Evolutionary conservation across 2,888 invertebrate genomes (phyloP), one percentile per base, ranked within the genome.

Genomic region (Diadegma fenestrale): DNA sequence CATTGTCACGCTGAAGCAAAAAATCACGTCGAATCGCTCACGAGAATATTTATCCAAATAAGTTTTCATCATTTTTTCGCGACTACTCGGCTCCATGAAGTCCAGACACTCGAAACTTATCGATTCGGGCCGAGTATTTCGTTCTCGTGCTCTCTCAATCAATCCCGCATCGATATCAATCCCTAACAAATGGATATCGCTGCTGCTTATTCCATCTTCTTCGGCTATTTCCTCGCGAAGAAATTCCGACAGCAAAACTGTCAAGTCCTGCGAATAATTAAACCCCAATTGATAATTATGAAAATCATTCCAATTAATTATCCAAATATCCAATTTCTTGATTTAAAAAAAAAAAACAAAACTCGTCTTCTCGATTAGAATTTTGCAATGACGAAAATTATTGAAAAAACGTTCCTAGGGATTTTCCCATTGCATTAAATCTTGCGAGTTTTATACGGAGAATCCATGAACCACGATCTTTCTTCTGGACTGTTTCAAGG

Each of bases 1-100:
- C 97, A 98, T 97, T 22, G 97, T 97, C 43, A 97, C 95, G 10
- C 98, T 98, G 92, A 98, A 97, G 92, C 97, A 97, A 93, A 97
- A 97, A 71, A 95, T 95, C 3, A 96, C 94, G 94, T 97, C 96
- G 94, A 97, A 97, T 84, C 92, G 94, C 0, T 90, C 71, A 69
- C 94, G 95, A 0, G 94, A 90, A 85, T 94, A 88, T 2, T 87
- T 87, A 43, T 90, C 82, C 75, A 97, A 93, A 92, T 95, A 96
- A 0, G 93, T 87, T 10, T 93, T 88, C n/a, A 96, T 91, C 3
- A 91, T 76, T 48, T 89, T 82, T 48, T 93, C 91, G 1, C 95
- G 89, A 2, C 93, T 89, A 1, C 88, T 83, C 2, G 12, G n/a
- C n/a, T 61, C 37, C 95, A 96, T 96, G 64, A 97, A 95, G 92